A percentile compares a stretch with the other conserved stretches of the same genome.
phyloP scores from a whole-genome alignment of 2,113 vertebrate genomes.

The Rousettus leschenaultii region DNA sequence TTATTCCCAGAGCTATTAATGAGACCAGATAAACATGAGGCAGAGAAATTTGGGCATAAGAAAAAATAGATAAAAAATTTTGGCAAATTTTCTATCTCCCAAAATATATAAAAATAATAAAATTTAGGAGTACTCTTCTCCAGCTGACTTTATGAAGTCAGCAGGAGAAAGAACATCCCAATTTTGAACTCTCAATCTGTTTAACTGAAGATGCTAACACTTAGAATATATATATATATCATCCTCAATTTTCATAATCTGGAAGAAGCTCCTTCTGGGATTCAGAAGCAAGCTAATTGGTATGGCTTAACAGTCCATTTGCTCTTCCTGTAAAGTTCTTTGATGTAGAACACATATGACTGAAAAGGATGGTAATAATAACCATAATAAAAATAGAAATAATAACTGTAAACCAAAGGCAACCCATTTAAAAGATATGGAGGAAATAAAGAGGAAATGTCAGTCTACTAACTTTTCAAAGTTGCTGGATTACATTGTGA shows the following conservation, averaged over 20 bases:
- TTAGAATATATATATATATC: not conserved
- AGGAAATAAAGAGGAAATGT: not conserved
- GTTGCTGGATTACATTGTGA: not conserved
- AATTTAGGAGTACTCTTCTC: not conserved
- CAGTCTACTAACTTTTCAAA: not conserved
- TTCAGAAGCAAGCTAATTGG: not conserved
- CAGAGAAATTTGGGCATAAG: not conserved
- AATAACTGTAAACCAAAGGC: not conserved
- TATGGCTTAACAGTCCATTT: not conserved
- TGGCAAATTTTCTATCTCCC: not conserved
- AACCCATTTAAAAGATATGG: not conserved
- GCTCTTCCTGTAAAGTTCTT: not conserved
- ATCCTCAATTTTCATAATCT: not conserved
- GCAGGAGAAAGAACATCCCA: not conserved
- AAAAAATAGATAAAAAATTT: not conserved
- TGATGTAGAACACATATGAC: not conserved
- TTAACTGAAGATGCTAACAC: not conserved
- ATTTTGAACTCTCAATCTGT: not conserved
- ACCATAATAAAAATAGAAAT: conserved; percentile 30
- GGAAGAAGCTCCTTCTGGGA: not conserved
- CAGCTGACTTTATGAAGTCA: not conserved
- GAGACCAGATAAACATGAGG: not conserved
- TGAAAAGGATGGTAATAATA: conserved; percentile 7
- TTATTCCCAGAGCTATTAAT: not conserved
- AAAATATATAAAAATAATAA: not conserved